phyloP scores from a whole-genome alignment of 2,797 vertebrate species.

The Sebastiscus albofasciatus region DNA sequence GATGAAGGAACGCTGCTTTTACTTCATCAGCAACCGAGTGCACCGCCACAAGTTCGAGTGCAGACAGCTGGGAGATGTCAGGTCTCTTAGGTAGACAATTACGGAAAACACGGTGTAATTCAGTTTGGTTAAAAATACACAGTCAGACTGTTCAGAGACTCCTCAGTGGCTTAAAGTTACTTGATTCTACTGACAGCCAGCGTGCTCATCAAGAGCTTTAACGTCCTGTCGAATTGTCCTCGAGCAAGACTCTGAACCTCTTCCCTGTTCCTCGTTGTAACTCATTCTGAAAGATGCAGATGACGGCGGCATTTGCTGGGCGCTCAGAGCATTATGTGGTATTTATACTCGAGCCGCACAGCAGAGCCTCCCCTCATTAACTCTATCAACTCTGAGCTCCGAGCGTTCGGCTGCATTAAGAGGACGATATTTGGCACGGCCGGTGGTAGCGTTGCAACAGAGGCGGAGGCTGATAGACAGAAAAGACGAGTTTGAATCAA shows the following conservation, averaged over 20 bases:
- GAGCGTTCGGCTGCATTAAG: conserved; percentile 12
- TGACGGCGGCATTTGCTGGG: conserved; percentile 23
- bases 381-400: conserved; percentile 44
- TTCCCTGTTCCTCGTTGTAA: conserved; percentile 13
- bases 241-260: conserved; percentile 9
- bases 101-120: background rate
- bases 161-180: background rate
- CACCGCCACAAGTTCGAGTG: background rate
- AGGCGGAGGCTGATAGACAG: conserved; percentile 23
- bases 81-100: conserved; percentile 3
- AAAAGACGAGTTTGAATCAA: conserved; percentile 39
- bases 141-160: background rate
- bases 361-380: conserved; percentile 24
- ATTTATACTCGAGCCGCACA: conserved; percentile 38
- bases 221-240: background rate
- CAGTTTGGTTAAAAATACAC: background rate
- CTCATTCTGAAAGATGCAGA: conserved; percentile 26
- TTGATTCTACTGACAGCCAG: background rate
- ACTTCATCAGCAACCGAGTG: conserved; percentile 6
- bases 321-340: conserved; percentile 48
- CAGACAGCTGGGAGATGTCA: conserved; percentile 31
- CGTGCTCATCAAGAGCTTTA: background rate
- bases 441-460: conserved; percentile 3
- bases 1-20: conserved; percentile 19
- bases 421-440: conserved; percentile 44